Evolutionary conservation across 2,888 invertebrate species (phyloP).

Genomic region (Pseudoips prasinana): DNA sequence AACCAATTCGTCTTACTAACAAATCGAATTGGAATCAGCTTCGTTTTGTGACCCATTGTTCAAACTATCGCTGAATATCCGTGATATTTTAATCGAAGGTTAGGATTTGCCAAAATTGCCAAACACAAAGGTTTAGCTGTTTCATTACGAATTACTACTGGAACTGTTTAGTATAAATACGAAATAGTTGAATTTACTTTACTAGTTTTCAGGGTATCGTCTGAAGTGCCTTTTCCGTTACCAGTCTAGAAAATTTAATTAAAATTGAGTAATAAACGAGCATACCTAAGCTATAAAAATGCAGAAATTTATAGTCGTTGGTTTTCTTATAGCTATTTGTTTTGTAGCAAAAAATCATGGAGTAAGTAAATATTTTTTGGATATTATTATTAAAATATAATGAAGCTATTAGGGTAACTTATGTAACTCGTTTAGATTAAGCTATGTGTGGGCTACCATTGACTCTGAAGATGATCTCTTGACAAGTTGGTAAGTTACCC

Average conservation of each 20-base stretch:
- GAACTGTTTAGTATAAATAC: slow-evolving; percentile 24
- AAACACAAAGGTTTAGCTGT: slow-evolving; percentile 21
- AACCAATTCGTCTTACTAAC: slow-evolving; percentile 13
- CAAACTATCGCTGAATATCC: slow-evolving; percentile 21
- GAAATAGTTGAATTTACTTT: not conserved
- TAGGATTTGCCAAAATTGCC: slow-evolving; percentile 9
- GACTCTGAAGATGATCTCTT: no score
- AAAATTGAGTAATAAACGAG: no score
- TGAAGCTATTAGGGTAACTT: no score
- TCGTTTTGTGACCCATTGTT: slow-evolving; percentile 18
- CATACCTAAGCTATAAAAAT: no score
- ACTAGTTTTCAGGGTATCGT: no score
- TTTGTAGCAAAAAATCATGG: slow-evolving; percentile 19
- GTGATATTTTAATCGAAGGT: slow-evolving; percentile 27
- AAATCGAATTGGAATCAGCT: slow-evolving; percentile 10
- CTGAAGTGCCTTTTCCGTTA: no score
- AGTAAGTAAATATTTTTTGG: no score
- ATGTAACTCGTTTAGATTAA: no score
- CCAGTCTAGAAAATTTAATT: no score
- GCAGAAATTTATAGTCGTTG: slow-evolving; percentile 9
- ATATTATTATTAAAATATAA: no score
- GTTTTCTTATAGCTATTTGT: slow-evolving; percentile 15
- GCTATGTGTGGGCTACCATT: no score
- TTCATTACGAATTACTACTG: slow-evolving; percentile 18
- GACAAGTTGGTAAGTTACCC: no score